A percentile compares a stretch with the other conserved stretches of the same genome.
phyloP scores from a whole-genome alignment of 2,888 invertebrate genomes.

The Thumatha senex region DNA sequence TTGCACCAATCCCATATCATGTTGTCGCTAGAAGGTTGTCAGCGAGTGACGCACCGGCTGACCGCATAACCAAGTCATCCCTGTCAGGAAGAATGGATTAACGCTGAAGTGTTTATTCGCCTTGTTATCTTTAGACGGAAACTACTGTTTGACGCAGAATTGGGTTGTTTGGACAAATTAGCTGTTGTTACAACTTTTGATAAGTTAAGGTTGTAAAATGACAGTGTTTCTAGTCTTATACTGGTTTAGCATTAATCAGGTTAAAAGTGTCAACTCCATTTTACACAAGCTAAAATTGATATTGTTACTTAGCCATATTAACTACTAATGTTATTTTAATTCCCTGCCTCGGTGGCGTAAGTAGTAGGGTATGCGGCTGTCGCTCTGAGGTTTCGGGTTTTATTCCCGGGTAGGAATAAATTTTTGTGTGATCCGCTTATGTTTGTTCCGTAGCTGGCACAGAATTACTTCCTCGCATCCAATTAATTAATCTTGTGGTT shows the following conservation, averaged over 20 bases:
- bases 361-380: too few relatives aligned
- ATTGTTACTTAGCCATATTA: too few relatives aligned
- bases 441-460: too few relatives aligned
- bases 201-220: slow-evolving; percentile 6
- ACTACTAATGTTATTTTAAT: too few relatives aligned
- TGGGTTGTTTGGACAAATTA: slow-evolving; percentile 29
- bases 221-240: slow-evolving; percentile 6
- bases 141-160: slow-evolving; percentile 28
- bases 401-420: too few relatives aligned
- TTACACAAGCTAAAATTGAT: too few relatives aligned
- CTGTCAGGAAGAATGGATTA: slow-evolving; percentile 68
- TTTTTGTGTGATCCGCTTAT: too few relatives aligned
- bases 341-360: too few relatives aligned
- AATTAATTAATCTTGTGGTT: too few relatives aligned
- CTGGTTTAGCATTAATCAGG: slow-evolving; percentile 1
- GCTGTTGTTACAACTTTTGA: slow-evolving; percentile 17
- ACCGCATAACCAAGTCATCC: slow-evolving; percentile 61
- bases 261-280: neutral
- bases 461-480: too few relatives aligned
- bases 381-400: too few relatives aligned
- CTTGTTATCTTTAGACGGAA: slow-evolving; percentile 37
- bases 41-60: slow-evolving; percentile 63
- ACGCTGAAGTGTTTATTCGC: slow-evolving; percentile 34
- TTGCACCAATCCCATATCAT: slow-evolving; percentile 27
- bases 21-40: slow-evolving; percentile 37